Evolutionary conservation across 1,140 invertebrate species (phyloP), one percentile per base, ranked within the genome.

Genomic region (Artemia franciscana): DNA sequence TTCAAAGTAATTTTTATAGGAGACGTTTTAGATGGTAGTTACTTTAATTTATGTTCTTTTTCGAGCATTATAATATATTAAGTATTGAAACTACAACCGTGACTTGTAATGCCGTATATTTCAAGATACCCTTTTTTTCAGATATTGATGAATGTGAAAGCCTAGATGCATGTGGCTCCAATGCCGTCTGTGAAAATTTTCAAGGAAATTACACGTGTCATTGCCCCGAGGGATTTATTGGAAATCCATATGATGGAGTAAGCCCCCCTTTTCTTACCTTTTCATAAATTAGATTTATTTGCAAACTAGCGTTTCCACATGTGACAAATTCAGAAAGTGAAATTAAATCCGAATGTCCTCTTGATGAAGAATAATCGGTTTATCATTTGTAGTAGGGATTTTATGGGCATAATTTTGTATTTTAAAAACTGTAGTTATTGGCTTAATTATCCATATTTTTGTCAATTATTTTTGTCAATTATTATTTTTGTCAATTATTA

Each of bases 121-220:
- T n/a, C n/a, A n/a, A n/a, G n/a, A n/a, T n/a, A n/a, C n/a, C n/a
- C 64, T 63, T 62, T 60, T 24, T 73, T 68, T 67, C 79, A 80
- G 90, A 94, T 76, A 83, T 92, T 58, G 79, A 94, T 70, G 90
- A 93, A 75, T 94, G 90, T 74, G 69, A 74, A 66, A 78, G 81
- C 69, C 81, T 84, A 12, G 78, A 80, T 66, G 80, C 84, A 61
- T 93, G 88, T 70, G 88, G 87, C 51, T 73, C 75, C 26, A 84
- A 88, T 69, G 83, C 88, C 18, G 67, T 84, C 24, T 95, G 91
- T 70, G 77, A 79, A 63, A 94, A 95, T 72, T 80, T 78, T 30
- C 81, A 82, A 25, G 91, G 90, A 69, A 91, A 91, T 72, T 91
- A 89, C 70, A 89, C 83, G 5, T 94, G 91, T 72, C 70, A 77